Evolutionary conservation across 2,888 invertebrate genomes (phyloP), one percentile per base, ranked within the genome.

Genomic region (Melinaea menophilus): DNA sequence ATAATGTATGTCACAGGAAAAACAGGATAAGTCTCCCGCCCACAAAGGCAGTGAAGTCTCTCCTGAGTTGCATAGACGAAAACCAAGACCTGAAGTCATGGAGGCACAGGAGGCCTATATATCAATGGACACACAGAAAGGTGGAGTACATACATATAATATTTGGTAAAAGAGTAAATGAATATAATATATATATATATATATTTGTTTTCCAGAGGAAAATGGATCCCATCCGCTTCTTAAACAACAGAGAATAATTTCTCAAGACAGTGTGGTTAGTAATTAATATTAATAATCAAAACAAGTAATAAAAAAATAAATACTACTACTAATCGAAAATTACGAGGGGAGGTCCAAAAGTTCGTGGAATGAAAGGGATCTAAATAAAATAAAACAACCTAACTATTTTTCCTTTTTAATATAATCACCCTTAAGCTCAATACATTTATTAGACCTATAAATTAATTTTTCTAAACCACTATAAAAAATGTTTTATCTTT

Each of bases 201-300:
- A n/a, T 11, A 31, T 4, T 61, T 46, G 37, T 59, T 4, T 41
- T 74, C 5, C 76, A 88, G 87, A 86, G 5, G 86, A 89, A 2
- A 80, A 77, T 22, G 66, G 65, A 3, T 73, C 73, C 0, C 90
- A 81, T 0, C 79, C 72, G 0, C 70, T 91, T 22, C 72, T 89
- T 35, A 91, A 91, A 59, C 91, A 91, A 55, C 87, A 90, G 2
- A 74, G 87, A 5, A 86, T 91, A 1, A 75, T 76, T 5, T 91
- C 91, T 2, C 91, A 91, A 64, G 91, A 91, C 59, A 87, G 89
- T 51, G 72, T 87, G 79, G 90, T 88, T 12, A 80, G 86, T 76
- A 31, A 12, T n/a, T 12, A 13, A 9, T 35, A 4, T 9, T 48
- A 5, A 41, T 2, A 41, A 5, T 41, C 41, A 3, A 9, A 41